A percentile compares a stretch with the other conserved stretches of the same genome.
Evolutionary conservation across 2,888 invertebrate species (phyloP).

Genomic region (Nematopogon swammerdamellus): DNA sequence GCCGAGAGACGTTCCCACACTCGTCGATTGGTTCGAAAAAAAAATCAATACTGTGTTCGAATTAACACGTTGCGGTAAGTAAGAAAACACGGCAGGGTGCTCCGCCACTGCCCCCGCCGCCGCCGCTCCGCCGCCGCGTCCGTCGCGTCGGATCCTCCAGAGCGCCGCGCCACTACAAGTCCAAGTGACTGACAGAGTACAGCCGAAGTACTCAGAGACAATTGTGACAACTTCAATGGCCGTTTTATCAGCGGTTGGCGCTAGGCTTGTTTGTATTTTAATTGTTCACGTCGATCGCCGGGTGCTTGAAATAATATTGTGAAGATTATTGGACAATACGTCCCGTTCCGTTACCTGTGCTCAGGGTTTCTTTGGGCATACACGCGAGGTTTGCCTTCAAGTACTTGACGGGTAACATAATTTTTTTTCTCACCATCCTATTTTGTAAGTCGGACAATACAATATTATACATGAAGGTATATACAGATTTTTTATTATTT

Average conservation of each 20-base stretch:
- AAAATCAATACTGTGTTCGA: constrained; percentile 51
- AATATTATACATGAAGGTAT: too few species aligned
- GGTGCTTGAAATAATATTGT: too few species aligned
- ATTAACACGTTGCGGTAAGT: constrained; percentile 54
- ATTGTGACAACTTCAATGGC: neutral
- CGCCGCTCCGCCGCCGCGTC: constrained; percentile 19
- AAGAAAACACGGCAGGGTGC: constrained; percentile 48
- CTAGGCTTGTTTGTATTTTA: neutral
- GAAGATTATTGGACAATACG: too few species aligned
- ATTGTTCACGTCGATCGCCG: neutral
- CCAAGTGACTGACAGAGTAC: neutral
- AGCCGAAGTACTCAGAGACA: neutral
- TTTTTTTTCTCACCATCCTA: too few species aligned
- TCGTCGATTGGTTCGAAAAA: constrained; percentile 48
- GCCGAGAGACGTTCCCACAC: constrained; percentile 53
- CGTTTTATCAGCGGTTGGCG: neutral
- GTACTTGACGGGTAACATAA: too few species aligned
- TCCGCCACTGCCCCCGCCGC: constrained; percentile 17
- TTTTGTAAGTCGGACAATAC: too few species aligned
- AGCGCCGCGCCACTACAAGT: neutral
- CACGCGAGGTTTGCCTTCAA: too few species aligned
- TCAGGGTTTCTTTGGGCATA: too few species aligned
- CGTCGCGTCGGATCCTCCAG: too few species aligned
- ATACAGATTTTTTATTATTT: too few species aligned
- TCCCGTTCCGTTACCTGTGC: too few species aligned